Conservation (phyloP, 2,888 invertebrate genomes). For the Drosophila lacicola region DNA sequence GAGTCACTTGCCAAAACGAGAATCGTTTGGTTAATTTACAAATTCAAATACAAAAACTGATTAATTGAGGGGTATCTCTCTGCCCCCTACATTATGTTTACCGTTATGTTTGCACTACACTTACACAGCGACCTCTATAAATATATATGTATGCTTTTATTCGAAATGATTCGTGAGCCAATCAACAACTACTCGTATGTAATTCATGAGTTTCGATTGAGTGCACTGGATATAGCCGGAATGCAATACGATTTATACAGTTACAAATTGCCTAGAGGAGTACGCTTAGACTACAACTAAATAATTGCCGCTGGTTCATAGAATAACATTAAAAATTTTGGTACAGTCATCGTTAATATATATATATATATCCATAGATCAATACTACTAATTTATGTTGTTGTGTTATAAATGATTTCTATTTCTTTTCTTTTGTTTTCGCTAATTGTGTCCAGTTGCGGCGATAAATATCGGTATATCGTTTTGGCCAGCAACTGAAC, state of each 20-base stretch:
- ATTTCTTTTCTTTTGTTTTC: background rate
- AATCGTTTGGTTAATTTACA: conserved; percentile 57
- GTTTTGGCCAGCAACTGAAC: conserved; percentile 15
- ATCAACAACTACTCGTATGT: conserved; percentile 32
- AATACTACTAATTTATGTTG: conserved; percentile 25
- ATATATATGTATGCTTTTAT: conserved; percentile 14
- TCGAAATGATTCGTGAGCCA: conserved; percentile 6
- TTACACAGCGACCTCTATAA: conserved; percentile 49
- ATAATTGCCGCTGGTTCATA: conserved; percentile 58
- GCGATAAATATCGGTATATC: conserved; percentile 18
- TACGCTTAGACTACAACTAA: conserved; percentile 72
- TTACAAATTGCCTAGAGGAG: conserved; percentile 63
- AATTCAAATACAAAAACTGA: conserved; percentile 63
- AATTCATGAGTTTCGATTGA: conserved; percentile 13
- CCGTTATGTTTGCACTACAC: conserved; percentile 49
- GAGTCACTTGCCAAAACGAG: conserved; percentile 52
- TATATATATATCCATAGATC: conserved; percentile 15
- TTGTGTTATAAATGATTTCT: conserved; percentile 19
- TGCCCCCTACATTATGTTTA: conserved; percentile 23
- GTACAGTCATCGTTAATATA: conserved; percentile 66
- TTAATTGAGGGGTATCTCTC: conserved; percentile 4
- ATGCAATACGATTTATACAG: conserved; percentile 57
- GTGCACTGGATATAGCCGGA: conserved; percentile 15
- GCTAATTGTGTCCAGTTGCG: conserved; percentile 26
- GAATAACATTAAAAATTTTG: conserved; percentile 70